These are phyloP conservation scores for Aphidius gifuensis DNA, from an alignment of 1,140 invertebrate genomes.

Conservation along the genomic window DNA sequence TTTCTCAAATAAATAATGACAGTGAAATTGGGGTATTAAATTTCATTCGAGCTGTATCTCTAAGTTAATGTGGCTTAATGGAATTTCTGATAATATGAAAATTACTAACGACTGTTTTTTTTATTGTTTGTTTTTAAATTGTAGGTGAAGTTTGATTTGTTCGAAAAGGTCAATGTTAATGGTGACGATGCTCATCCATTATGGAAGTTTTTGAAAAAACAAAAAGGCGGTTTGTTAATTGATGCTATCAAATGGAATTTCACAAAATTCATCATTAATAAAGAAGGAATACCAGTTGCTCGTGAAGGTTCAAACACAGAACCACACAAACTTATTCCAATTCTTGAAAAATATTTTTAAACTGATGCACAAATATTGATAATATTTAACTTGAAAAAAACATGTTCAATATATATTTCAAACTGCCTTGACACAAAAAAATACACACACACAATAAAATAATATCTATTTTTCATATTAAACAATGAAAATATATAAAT, in stretches of 20 bases:
- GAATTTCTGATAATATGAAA: constrained; percentile 3
- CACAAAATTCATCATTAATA: constrained; percentile 91
- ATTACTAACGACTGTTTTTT: neutral
- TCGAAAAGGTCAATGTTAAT: constrained; percentile 85
- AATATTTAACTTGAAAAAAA: too few species aligned
- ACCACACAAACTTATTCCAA: constrained; percentile 66
- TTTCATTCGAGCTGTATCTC: neutral
- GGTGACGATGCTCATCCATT: constrained; percentile 81
- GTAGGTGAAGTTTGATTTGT: constrained; percentile 55
- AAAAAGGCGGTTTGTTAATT: constrained; percentile 72
- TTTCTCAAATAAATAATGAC: constrained; percentile 3
- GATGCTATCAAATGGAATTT: constrained; percentile 97
- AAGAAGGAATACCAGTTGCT: constrained; percentile 83
- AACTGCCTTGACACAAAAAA: too few species aligned
- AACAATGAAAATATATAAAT: too few species aligned
- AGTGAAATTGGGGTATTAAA: neutral
- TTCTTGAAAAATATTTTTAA: constrained; percentile 69
- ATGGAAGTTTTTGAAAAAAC: constrained; percentile 84
- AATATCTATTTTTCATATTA: too few species aligned
- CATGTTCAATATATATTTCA: too few species aligned
- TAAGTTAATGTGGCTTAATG: too few species aligned
- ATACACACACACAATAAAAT: too few species aligned
- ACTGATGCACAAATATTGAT: neutral
- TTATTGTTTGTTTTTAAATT: constrained; percentile 6
- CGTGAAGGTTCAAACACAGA: constrained; percentile 79